Percentiles rank a stretch among this genome's conserved stretches.
Evolutionary conservation across 2,113 vertebrate genomes (phyloP).

Genomic region (Anthoscopus minutus): DNA sequence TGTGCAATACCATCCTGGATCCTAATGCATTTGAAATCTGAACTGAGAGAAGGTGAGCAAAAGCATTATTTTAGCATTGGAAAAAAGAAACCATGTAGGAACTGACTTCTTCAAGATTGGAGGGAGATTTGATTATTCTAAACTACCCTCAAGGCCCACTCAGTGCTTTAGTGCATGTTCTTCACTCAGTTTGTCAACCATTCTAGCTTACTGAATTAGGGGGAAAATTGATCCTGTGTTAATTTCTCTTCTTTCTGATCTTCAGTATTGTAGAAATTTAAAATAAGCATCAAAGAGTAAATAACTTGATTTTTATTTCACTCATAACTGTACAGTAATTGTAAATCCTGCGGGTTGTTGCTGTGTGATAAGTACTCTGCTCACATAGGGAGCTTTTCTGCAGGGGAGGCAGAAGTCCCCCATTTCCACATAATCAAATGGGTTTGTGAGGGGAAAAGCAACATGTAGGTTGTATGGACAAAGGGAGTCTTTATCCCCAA

Average conservation of each 20-base stretch:
- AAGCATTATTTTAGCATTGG: background rate
- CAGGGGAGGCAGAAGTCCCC: background rate
- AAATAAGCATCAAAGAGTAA: background rate
- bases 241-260: background rate
- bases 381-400: background rate
- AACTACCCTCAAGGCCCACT: background rate
- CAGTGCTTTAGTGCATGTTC: background rate
- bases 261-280: background rate
- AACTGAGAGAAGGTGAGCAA: background rate
- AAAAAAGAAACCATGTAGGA: background rate
- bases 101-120: background rate
- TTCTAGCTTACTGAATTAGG: background rate
- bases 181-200: background rate
- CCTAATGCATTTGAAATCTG: background rate
- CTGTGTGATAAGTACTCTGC: background rate
- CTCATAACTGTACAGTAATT: background rate
- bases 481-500: background rate
- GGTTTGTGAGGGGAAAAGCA: background rate
- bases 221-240: background rate
- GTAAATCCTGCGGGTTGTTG: background rate
- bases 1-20: background rate
- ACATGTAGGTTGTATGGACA: accelerated
- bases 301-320: background rate
- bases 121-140: background rate
- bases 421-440: background rate